Percentiles rank a stretch among this genome's conserved stretches.
These are phyloP conservation scores for Apaloderma vittatum DNA, from an alignment of 2,113 vertebrate species.

Conservation along the genomic window DNA sequence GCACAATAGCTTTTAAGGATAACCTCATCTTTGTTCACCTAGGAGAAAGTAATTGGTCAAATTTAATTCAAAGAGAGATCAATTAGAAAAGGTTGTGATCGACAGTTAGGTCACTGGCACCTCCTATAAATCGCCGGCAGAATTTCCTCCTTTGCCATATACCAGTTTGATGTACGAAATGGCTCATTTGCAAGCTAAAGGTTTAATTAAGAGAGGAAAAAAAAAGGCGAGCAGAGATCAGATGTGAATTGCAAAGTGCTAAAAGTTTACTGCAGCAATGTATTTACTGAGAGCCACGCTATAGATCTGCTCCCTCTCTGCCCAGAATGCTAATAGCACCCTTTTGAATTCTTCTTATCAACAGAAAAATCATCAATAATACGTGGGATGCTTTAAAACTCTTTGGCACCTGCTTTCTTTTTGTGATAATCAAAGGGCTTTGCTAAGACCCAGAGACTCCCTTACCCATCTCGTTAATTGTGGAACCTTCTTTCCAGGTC, in stretches of 20 bases:
- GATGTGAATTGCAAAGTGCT: constrained; percentile 68
- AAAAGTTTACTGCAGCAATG: constrained; percentile 28
- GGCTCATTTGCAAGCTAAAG: constrained; percentile 68
- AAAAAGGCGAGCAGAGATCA: constrained; percentile 61
- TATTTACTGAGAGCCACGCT: constrained; percentile 15
- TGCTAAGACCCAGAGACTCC: background rate
- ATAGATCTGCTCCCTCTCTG: constrained; percentile 30
- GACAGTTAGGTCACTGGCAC: constrained; percentile 21
- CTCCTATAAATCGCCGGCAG: constrained; percentile 36
- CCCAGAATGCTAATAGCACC: constrained; percentile 21
- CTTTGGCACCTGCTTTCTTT: background rate
- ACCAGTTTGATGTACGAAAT: constrained; percentile 52
- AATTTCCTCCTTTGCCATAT: constrained; percentile 28
- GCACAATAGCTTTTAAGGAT: background rate
- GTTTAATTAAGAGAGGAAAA: constrained; percentile 66
- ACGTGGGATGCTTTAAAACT: background rate
- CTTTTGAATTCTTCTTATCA: background rate
- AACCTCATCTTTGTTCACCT: background rate
- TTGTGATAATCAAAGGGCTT: constrained; percentile 36
- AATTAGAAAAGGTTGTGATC: constrained; percentile 41
- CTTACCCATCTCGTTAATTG: constrained; percentile 25
- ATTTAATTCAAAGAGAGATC: constrained; percentile 34
- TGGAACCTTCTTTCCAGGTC: constrained; percentile 18
- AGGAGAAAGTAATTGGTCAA: constrained; percentile 33
- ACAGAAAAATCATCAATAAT: background rate